phyloP scores from a whole-genome alignment of 2,797 vertebrate genomes.

The Mycteria americana region DNA sequence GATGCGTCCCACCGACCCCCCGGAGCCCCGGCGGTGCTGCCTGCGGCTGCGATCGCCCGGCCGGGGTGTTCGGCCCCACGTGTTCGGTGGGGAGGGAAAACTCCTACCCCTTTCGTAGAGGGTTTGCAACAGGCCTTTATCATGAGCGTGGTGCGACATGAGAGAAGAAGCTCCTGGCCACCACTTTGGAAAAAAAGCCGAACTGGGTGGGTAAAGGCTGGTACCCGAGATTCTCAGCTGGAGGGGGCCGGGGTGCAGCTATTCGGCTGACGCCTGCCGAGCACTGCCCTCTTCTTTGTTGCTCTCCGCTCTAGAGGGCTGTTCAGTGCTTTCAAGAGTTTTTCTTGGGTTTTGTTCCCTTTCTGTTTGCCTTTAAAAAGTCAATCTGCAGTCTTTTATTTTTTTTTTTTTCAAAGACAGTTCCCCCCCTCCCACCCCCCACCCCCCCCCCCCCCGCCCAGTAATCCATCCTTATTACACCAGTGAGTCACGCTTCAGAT shows the following conservation, averaged over 20 bases:
- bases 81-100: neutral
- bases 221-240: neutral
- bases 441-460: accelerated
- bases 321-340: neutral
- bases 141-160: accelerated
- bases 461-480: constrained; percentile 47
- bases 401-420: neutral
- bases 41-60: accelerated
- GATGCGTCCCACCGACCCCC: neutral
- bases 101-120: neutral
- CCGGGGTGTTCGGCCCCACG: accelerated
- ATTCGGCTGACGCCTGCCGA: accelerated
- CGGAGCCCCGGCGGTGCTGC: accelerated
- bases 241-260: neutral
- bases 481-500: constrained; percentile 55
- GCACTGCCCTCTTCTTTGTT: neutral
- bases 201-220: neutral
- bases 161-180: neutral
- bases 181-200: neutral
- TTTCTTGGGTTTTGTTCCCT: neutral
- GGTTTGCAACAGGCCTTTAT: neutral
- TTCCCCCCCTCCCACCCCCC: neutral
- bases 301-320: neutral
- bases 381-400: neutral
- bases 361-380: constrained; percentile 37